Evolutionary conservation across 1,140 invertebrate genomes (phyloP), one percentile per base, ranked within the genome.

Genomic region (Arctopsyche grandis): DNA sequence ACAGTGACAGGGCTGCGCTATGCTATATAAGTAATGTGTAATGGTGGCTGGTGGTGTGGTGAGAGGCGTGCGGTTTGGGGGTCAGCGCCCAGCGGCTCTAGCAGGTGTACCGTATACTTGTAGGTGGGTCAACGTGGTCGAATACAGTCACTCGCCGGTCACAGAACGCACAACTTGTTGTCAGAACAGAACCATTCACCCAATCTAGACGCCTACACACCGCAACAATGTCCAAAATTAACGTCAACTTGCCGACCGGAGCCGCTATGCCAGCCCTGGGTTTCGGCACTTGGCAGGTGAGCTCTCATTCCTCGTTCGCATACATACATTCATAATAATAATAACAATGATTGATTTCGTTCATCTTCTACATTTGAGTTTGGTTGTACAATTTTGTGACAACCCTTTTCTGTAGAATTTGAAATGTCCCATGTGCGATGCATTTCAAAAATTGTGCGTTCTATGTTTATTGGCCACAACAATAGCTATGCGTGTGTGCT

Each of bases 201-300:
- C 48, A 16, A 5, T 52, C 10, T 52, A 5, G 16, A 52, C 48
- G 48, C 10, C 4, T 52, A 52, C 16, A 52, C 12, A 52, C 16
- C 48, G 48, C 3, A 52, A 52, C 24, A 56, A 78, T 82, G 81
- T 82, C 81, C 0, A 80, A 82, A 58, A 74, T 82, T 77, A 79
- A 79, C 48, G 77, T 82, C 0, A 77, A 70, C 56, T 58, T 82
- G 12, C 73, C 81, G 9, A 87, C 85, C 44, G 89, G 88, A 16
- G 85, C 88, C 81, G 85, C 92, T 81, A 95, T 95, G 92, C 94
- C 94, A 0, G 89, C 90, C 79, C 85, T 96, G 58, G 94, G 94
- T 48, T 90, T 94, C 81, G 94, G 94, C 74, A 95, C 94, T 79
- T 95, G 93, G 93, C 93, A 94, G 90, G 93, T 94, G 75, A 75